Conservation (phyloP, 1,140 invertebrate genomes). For the Doryteuthis pealeii region DNA sequence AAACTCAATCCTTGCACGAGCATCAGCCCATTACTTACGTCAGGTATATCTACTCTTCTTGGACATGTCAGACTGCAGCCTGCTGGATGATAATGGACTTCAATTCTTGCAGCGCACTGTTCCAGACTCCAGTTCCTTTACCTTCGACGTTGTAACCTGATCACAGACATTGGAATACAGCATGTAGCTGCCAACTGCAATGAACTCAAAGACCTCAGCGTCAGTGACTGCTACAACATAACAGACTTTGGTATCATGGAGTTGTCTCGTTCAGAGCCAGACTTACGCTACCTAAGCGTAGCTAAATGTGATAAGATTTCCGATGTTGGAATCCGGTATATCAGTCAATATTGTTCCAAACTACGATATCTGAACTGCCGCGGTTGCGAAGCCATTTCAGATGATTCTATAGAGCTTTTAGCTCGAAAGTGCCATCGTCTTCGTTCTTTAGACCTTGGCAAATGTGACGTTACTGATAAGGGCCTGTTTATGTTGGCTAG, state of each 20-base stretch:
- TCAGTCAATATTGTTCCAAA: conserved; percentile 85
- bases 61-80: conserved; percentile 79
- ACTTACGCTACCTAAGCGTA: conserved; percentile 82
- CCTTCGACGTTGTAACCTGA: conserved; percentile 74
- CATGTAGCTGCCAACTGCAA: conserved; percentile 83
- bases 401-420: conserved; percentile 81
- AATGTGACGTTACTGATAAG: conserved; percentile 87
- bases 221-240: conserved; percentile 85
- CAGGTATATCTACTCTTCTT: conserved; percentile 60
- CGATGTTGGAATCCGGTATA: conserved; percentile 87
- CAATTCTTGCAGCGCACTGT: conserved; percentile 81
- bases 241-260: conserved; percentile 91
- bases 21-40: conserved; percentile 59
- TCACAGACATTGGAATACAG: conserved; percentile 54
- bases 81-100: conserved; percentile 79
- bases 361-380: conserved; percentile 86
- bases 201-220: conserved; percentile 79
- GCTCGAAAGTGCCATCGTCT: conserved; percentile 80
- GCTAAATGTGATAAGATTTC: conserved; percentile 88
- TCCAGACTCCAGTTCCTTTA: conserved; percentile 86
- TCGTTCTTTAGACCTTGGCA: conserved; percentile 84
- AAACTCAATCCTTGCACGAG: conserved; percentile 63
- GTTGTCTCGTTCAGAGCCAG: conserved; percentile 80
- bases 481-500: conserved; percentile 81
- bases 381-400: conserved; percentile 88